A percentile compares a stretch with the other conserved stretches of the same genome.
Evolutionary conservation across 1,140 invertebrate species (phyloP).

Genomic region (Drosophila repletoides): DNA sequence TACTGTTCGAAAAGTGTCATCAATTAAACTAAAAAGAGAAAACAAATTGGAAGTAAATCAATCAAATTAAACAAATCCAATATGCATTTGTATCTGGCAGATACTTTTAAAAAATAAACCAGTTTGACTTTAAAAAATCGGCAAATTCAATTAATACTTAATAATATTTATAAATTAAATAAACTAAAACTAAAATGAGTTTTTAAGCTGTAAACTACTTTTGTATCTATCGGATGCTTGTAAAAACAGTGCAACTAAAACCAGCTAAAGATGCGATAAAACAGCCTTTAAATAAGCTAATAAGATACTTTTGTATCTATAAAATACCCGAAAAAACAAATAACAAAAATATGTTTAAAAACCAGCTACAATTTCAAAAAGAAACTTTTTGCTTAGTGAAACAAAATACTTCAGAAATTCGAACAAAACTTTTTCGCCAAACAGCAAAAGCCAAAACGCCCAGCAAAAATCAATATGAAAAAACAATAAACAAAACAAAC

Average conservation of each 20-base stretch:
- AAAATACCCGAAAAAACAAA: background rate
- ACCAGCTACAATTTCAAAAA: background rate
- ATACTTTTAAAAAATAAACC: constrained; percentile 9
- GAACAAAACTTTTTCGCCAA: background rate
- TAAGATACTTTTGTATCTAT: background rate
- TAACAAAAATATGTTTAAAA: background rate
- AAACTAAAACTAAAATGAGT: background rate
- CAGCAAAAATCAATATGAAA: constrained; percentile 13
- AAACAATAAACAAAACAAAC: too few relatives aligned
- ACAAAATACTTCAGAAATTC: background rate
- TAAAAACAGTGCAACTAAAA: background rate
- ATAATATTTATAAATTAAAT: background rate
- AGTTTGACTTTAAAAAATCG: too few relatives aligned
- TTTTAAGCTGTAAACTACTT: background rate
- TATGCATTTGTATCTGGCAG: background rate
- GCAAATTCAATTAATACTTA: background rate
- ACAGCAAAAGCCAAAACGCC: background rate
- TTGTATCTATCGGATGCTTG: constrained; percentile 1
- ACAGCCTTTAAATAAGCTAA: background rate
- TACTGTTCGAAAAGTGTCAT: constrained; percentile 7
- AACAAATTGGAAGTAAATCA: background rate
- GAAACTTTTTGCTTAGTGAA: background rate
- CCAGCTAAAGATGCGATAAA: constrained; percentile 12
- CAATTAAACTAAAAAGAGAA: background rate
- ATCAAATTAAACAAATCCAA: background rate